A percentile compares a stretch with the other conserved stretches of the same genome.
Conservation (phyloP, 2,113 vertebrate genomes). For the Strix aluco region DNA sequence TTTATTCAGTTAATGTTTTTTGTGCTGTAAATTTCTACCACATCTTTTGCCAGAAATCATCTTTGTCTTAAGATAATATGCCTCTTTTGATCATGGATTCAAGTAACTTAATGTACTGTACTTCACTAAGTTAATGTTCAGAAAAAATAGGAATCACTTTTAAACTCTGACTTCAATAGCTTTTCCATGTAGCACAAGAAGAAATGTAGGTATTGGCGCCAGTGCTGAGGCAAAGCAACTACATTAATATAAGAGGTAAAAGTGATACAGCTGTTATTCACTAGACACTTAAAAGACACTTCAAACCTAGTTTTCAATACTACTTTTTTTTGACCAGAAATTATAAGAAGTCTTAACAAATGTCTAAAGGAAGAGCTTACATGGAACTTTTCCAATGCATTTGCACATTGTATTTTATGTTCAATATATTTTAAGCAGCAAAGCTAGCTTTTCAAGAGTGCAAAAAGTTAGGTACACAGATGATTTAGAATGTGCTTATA, state of each 20-base stretch:
- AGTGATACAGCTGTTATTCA: background rate
- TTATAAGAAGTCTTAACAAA: background rate
- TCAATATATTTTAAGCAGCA: background rate
- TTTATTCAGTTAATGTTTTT: background rate
- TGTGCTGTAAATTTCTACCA: conserved; percentile 17
- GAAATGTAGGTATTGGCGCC: background rate
- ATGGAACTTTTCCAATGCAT: background rate
- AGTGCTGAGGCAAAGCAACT: background rate
- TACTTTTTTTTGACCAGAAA: background rate
- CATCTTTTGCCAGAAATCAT: conserved; percentile 8
- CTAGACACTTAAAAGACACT: background rate
- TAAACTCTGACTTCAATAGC: background rate
- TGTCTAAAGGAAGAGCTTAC: background rate
- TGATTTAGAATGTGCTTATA: background rate
- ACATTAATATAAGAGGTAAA: background rate
- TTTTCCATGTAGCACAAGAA: conserved; percentile 5
- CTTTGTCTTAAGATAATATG: conserved; percentile 11
- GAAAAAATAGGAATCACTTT: conserved; percentile 1
- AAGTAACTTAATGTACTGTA: background rate
- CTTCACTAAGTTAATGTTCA: background rate
- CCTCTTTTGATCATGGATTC: background rate
- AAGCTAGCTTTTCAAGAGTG: background rate
- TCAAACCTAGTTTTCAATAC: background rate
- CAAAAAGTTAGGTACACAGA: background rate
- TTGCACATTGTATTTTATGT: background rate